A percentile compares a stretch with the other conserved stretches of the same genome.
phyloP scores from a whole-genome alignment of 2,113 vertebrate species.

The Vulpes ferrilata region DNA sequence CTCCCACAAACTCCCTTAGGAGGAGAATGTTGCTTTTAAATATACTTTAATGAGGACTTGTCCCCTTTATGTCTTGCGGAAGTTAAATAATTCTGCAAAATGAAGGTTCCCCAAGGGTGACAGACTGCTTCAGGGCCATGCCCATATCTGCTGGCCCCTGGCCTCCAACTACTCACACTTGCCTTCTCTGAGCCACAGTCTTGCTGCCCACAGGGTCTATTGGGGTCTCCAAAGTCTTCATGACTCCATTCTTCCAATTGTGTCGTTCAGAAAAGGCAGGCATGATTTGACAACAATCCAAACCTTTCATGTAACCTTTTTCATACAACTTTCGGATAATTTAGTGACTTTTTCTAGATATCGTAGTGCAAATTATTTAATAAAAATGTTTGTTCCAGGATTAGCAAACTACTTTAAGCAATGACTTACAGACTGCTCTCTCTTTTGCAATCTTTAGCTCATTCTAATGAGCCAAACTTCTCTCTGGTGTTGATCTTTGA shows the following conservation, averaged over 20 bases:
- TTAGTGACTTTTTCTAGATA: background rate
- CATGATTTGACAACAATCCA: background rate
- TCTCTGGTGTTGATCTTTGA: slow-evolving; percentile 73
- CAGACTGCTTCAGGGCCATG: too few species aligned
- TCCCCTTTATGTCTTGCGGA: background rate
- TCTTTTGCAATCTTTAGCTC: slow-evolving; percentile 46
- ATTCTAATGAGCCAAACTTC: slow-evolving; percentile 64
- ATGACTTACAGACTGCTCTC: background rate
- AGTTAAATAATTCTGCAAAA: background rate
- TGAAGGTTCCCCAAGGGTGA: background rate
- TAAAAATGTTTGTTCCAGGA: background rate
- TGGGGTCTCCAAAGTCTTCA: fast-evolving
- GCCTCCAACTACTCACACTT: too few species aligned
- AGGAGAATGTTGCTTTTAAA: background rate
- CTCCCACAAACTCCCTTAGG: background rate
- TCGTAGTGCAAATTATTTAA: background rate
- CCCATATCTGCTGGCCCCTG: fast-evolving
- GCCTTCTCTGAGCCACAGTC: background rate
- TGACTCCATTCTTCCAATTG: background rate
- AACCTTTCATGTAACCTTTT: background rate
- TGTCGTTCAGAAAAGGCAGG: fast-evolving
- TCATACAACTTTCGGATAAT: background rate
- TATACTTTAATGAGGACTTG: fast-evolving
- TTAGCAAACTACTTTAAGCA: background rate
- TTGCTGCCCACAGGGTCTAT: too few species aligned